A percentile compares a stretch with the other conserved stretches of the same genome.
Evolutionary conservation across 2,797 vertebrate species (phyloP).

Genomic region (Eurystomus glaucurus): DNA sequence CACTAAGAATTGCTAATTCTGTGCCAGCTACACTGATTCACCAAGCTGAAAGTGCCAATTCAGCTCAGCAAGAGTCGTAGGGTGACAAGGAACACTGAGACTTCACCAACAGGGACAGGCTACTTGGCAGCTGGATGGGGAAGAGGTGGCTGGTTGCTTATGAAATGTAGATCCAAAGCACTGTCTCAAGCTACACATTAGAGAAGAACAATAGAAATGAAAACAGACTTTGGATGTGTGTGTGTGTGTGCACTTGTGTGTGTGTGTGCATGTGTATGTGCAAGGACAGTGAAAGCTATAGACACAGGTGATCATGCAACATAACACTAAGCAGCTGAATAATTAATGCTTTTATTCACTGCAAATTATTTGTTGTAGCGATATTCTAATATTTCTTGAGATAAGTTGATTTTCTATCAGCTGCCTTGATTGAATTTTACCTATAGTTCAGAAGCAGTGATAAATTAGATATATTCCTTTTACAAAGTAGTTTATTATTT

Average conservation of each 20-base stretch:
- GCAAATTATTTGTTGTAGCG: background rate
- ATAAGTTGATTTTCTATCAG: background rate
- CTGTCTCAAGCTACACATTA: background rate
- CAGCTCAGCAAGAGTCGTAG: background rate
- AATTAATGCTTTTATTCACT: background rate
- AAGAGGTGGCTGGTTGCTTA: background rate
- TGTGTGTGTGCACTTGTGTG: fast-evolving
- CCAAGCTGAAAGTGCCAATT: background rate
- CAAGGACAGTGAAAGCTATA: background rate
- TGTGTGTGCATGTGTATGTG: fast-evolving
- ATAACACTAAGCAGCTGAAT: background rate
- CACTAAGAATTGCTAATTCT: background rate
- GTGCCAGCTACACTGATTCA: background rate
- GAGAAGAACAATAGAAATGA: background rate
- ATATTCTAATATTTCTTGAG: background rate
- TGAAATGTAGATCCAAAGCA: background rate
- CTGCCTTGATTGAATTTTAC: background rate
- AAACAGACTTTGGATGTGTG: fast-evolving
- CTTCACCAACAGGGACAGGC: background rate
- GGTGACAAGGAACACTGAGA: background rate
- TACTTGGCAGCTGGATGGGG: background rate
- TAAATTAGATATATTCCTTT: background rate
- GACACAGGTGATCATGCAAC: background rate
- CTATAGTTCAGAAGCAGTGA: background rate
- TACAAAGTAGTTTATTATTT: background rate